phyloP scores from a whole-genome alignment of 2,888 invertebrate species.

The Leptinotarsa peninsularis region DNA sequence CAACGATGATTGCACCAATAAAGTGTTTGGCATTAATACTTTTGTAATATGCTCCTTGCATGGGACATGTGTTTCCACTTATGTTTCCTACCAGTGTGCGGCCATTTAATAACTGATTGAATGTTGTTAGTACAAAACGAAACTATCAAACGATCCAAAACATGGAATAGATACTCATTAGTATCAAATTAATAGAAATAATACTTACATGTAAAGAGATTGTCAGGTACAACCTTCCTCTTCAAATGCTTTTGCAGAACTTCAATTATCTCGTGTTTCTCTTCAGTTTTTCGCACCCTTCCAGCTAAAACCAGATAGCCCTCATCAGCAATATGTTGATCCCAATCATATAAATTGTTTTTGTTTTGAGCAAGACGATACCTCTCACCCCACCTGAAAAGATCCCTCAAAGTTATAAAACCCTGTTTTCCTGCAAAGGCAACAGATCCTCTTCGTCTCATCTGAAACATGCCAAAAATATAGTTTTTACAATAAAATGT shows the following conservation, averaged over 20 bases:
- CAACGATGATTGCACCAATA: no score
- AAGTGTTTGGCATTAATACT: no score
- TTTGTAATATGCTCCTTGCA: no score
- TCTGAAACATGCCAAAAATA: constrained; percentile 60
- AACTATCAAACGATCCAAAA: no score
- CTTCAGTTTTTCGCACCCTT: constrained; percentile 86
- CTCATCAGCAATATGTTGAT: constrained; percentile 96
- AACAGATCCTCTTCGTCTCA: constrained; percentile 83
- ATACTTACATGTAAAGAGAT: constrained; percentile 75
- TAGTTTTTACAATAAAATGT: not conserved
- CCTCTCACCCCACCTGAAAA: constrained; percentile 97
- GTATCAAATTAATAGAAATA: no score
- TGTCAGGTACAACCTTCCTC: constrained; percentile 76
- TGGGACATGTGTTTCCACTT: no score
- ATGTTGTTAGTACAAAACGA: no score
- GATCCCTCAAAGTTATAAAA: constrained; percentile 93
- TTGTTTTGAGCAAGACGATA: constrained; percentile 80
- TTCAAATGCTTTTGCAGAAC: constrained; percentile 85
- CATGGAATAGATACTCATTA: no score
- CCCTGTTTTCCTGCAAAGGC: constrained; percentile 92
- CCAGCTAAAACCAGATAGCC: constrained; percentile 95
- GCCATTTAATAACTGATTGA: no score
- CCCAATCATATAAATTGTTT: constrained; percentile 89
- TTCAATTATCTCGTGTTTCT: constrained; percentile 83
- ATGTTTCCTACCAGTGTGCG: no score